Base-by-base conservation (phyloP, 2,113 vertebrate species). In the Bettongia penicillata region DNA sequence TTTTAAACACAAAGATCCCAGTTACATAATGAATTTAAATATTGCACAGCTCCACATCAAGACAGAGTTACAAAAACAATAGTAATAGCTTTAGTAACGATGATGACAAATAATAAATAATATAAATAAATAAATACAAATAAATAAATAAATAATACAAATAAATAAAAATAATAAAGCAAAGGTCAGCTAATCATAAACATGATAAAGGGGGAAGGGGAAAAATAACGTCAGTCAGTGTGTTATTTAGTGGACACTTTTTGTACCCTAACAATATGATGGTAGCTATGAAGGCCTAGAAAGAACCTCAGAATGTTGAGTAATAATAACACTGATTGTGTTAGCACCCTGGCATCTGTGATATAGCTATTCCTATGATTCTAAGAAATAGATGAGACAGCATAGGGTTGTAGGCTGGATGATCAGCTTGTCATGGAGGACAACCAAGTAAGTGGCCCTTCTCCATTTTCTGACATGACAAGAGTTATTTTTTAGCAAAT, bases 11-110 rank as follows among this genome's bases (percentile, higher is more conserved):
- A 94, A 95, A 93, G 91, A 96, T 97, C 77, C 93, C 84, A 92
- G 61, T 98, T 97, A 97, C 84, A 95, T 98, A 97, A 98, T 94
- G 93, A 97, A 55, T 93, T 93, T 96, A 95, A 97, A 97, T 93
- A 97, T 57, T 90, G 89, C 93, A 95, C 94, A 96, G 43, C 89
- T 91, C 55, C 96, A 24, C 92, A 37, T 95, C 94, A 95, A 0
- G 0, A 93, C 91, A 93, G 55, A 95, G 96, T 49, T 91, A 95
- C 52, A 68, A 90, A 6, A n/a, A 84, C n/a, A 22, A 43, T 43
- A 84, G 23, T 19, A 84, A 84, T 84, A 43, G 61, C 61, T n/a
- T 43, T 2, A 84, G 8, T 2, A 43, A 43, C 9, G 16, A n/a
- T 77, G 19, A 77, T 8, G 22, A 84, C n/a, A 43, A n/a, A n/a